Evolutionary conservation across 2,113 vertebrate genomes (phyloP).

Genomic region (Grammomys dolichurus): DNA sequence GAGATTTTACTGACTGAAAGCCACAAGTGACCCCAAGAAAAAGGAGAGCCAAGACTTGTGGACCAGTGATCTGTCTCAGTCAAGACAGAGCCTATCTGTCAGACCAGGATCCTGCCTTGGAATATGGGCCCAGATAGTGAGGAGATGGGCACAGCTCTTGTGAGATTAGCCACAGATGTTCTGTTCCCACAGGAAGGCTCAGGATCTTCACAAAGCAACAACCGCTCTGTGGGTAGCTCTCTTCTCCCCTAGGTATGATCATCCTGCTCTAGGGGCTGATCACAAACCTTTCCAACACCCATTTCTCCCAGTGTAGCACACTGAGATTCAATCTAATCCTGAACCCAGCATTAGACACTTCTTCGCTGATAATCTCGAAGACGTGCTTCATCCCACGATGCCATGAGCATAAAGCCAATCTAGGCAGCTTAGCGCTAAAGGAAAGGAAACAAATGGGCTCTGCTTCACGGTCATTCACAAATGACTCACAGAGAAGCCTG

Average conservation of each 20-base stretch:
- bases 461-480: not conserved
- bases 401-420: slow-evolving; percentile 25
- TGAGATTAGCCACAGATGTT: not conserved
- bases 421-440: not conserved
- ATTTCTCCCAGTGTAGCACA: not conserved
- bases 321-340: not conserved
- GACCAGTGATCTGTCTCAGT: not conserved
- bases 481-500: not conserved
- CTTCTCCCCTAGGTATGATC: not conserved
- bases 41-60: not conserved
- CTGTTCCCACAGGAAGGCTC: not conserved
- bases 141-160: not conserved
- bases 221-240: not conserved
- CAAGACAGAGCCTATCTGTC: not conserved
- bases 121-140: not conserved
- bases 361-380: not conserved
- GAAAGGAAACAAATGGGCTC: slow-evolving; percentile 14
- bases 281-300: not conserved
- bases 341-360: not conserved
- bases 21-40: not conserved
- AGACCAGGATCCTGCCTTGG: not conserved
- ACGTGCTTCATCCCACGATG: not conserved
- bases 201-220: not conserved
- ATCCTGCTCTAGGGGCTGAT: not conserved
- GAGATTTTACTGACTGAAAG: not conserved